Evolutionary conservation across 2,888 invertebrate genomes (phyloP).

Genomic region (Fabriciana adippe): DNA sequence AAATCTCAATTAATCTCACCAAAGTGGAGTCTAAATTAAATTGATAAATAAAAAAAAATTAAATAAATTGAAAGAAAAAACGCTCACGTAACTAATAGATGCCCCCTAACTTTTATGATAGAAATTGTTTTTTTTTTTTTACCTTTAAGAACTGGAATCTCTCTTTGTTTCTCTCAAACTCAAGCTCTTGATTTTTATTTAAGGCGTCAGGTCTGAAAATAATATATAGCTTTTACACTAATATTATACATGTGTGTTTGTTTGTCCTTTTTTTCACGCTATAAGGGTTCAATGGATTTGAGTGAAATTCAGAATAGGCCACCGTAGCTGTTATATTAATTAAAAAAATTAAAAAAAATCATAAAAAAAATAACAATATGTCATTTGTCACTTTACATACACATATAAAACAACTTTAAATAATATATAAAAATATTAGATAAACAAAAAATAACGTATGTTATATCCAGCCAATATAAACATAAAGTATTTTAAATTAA

Average conservation of each 20-base stretch:
- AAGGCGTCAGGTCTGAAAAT: slow-evolving; percentile 90
- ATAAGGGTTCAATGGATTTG: background rate
- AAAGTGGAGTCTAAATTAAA: no score
- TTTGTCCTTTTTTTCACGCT: background rate
- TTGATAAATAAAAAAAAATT: background rate
- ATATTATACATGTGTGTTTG: background rate
- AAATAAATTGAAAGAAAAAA: background rate
- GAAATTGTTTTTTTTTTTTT: slow-evolving; percentile 21
- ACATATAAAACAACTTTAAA: no score
- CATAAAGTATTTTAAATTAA: background rate
- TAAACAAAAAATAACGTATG: no score
- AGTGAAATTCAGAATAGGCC: no score
- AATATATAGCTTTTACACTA: background rate
- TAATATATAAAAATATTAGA: no score
- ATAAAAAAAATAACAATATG: no score
- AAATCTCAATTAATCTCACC: no score
- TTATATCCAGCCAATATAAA: background rate
- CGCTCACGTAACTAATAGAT: no score
- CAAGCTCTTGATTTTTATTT: slow-evolving; percentile 95
- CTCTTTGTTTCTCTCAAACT: slow-evolving; percentile 97
- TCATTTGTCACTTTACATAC: no score
- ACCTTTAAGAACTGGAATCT: slow-evolving; percentile 98
- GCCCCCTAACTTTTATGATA: no score
- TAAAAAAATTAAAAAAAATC: no score
- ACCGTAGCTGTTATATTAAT: no score